phyloP scores from a whole-genome alignment of 2,888 invertebrate genomes.

The Timandra comae region DNA sequence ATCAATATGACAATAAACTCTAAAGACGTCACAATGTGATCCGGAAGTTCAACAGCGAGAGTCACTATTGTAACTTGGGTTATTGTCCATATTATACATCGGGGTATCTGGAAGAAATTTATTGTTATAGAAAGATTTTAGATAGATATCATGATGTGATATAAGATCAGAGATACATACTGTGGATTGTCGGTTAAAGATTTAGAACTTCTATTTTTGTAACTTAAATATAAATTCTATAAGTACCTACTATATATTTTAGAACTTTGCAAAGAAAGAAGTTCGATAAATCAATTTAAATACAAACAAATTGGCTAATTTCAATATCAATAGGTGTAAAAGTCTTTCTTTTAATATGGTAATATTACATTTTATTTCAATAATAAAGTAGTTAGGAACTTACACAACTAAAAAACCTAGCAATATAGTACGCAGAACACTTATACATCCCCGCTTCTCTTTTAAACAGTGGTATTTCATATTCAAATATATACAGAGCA shows the following conservation, averaged over 20 bases:
- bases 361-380: background rate
- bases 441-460: slow-evolving; percentile 62
- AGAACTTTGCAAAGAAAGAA: no score
- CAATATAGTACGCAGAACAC: slow-evolving; percentile 59
- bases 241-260: no score
- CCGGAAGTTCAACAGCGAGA: slow-evolving; percentile 47
- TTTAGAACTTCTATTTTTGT: no score
- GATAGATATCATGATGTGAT: no score
- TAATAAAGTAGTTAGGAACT: slow-evolving; percentile 26
- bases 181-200: no score
- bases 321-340: no score
- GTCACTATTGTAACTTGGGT: slow-evolving; percentile 44
- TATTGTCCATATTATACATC: slow-evolving; percentile 55
- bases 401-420: slow-evolving; percentile 51
- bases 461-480: slow-evolving; percentile 56
- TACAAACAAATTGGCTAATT: no score
- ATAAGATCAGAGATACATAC: no score
- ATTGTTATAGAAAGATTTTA: no score
- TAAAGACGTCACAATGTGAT: slow-evolving; percentile 42
- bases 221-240: no score
- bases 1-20: slow-evolving; percentile 40
- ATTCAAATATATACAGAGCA: slow-evolving; percentile 59
- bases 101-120: slow-evolving; percentile 46
- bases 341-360: no score
- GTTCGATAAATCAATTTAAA: no score